These are phyloP conservation scores for Bergia sp. DNA, from an alignment of 92 coral and sea anemone genomes.

Conservation along the genomic window DNA sequence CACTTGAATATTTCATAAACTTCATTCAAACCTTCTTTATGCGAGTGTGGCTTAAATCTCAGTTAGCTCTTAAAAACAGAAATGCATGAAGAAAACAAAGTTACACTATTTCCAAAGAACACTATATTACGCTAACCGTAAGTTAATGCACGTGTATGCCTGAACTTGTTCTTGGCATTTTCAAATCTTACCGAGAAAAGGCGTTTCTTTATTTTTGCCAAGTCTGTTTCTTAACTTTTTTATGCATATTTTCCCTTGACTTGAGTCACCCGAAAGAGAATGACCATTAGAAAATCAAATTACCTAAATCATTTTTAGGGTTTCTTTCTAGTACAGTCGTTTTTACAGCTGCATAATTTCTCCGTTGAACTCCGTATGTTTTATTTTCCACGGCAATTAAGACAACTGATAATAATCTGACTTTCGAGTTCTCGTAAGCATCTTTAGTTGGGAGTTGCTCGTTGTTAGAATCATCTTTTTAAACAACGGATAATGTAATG, in stretches of 20 bases:
- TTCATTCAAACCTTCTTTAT: background rate
- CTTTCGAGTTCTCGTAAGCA: background rate
- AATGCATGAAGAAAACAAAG: too few species aligned
- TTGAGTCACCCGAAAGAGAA: background rate
- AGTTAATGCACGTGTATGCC: background rate
- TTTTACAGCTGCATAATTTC: background rate
- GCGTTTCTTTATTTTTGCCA: constrained; percentile 18
- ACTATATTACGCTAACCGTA: background rate
- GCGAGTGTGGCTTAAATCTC: background rate
- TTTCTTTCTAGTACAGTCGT: background rate
- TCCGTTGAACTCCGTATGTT: background rate
- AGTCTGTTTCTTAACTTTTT: background rate
- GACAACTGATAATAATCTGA: background rate
- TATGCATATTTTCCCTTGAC: background rate
- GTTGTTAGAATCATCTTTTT: too few species aligned
- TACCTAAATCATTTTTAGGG: background rate
- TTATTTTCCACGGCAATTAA: background rate
- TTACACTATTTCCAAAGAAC: too few species aligned
- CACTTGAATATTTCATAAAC: background rate
- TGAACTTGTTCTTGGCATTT: constrained; percentile 6
- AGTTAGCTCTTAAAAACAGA: background rate
- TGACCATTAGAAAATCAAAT: too few species aligned
- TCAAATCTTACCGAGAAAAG: constrained; percentile 9
- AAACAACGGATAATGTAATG: background rate
- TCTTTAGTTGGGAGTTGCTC: too few species aligned